A percentile compares a stretch with the other conserved stretches of the same genome.
phyloP scores from a whole-genome alignment of 2,113 vertebrate species.

The Nycticebus coucang region DNA sequence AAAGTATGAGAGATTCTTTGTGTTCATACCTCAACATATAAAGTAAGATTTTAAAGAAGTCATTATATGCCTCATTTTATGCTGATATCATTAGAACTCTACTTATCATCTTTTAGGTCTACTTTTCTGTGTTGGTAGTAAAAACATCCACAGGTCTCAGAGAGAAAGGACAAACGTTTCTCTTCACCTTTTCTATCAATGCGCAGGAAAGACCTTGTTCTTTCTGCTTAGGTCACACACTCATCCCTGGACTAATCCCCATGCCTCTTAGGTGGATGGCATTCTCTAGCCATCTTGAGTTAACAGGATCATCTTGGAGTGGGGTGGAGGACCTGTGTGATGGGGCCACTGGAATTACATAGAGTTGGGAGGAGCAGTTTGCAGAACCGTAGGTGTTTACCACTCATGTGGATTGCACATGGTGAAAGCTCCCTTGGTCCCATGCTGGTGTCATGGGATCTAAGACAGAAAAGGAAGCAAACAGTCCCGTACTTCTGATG shows the following conservation, averaged over 20 bases:
- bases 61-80: background rate
- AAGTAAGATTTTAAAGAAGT: constrained; percentile 16
- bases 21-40: background rate
- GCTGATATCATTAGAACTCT: background rate
- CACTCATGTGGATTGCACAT: background rate
- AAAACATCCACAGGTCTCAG: background rate
- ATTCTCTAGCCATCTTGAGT: background rate
- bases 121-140: background rate
- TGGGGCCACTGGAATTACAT: background rate
- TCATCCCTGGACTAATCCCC: background rate
- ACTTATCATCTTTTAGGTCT: background rate
- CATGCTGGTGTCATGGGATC: background rate
- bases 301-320: background rate
- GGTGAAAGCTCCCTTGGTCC: background rate
- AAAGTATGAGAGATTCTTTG: background rate
- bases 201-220: background rate
- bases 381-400: background rate
- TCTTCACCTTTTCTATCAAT: background rate
- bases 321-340: background rate
- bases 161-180: background rate
- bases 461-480: background rate
- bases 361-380: background rate
- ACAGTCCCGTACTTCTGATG: background rate
- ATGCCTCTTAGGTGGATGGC: background rate
- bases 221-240: background rate